These are phyloP conservation scores for Hydractinia symbiolongicarpus DNA, from an alignment of 30 jellyfish, hydroid and myxozoan species.

Conservation along the genomic window DNA sequence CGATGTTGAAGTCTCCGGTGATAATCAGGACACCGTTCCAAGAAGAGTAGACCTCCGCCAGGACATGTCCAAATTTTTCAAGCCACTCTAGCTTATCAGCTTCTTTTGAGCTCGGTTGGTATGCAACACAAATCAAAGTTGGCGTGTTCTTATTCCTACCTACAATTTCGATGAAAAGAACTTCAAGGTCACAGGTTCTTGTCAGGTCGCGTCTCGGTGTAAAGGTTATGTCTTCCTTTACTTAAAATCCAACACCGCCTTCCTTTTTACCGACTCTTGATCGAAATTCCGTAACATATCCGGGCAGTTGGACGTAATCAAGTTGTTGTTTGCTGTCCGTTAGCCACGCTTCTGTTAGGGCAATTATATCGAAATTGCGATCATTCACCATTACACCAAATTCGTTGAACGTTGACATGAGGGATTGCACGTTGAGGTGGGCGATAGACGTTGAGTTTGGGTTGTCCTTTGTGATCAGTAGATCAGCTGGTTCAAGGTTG, in stretches of 20 bases:
- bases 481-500: too few relatives aligned
- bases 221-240: conserved; percentile 20
- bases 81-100: too few relatives aligned
- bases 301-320: too few relatives aligned
- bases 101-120: conserved; percentile 1
- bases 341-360: too few relatives aligned
- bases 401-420: too few relatives aligned
- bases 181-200: conserved; percentile 20
- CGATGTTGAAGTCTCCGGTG: conserved; percentile 7
- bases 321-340: too few relatives aligned
- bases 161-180: conserved; percentile 29
- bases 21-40: not conserved
- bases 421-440: too few relatives aligned
- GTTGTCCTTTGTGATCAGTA: too few relatives aligned
- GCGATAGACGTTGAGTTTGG: too few relatives aligned
- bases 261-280: not conserved
- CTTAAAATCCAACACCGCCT: conserved; percentile 36
- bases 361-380: too few relatives aligned
- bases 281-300: too few relatives aligned
- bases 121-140: conserved; percentile 29
- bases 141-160: conserved; percentile 35
- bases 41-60: not conserved
- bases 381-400: too few relatives aligned
- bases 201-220: conserved; percentile 24
- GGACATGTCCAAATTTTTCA: conserved; percentile 5